Evolutionary conservation across 2,888 invertebrate genomes (phyloP).

Genomic region (Hipparchia sbordonii): DNA sequence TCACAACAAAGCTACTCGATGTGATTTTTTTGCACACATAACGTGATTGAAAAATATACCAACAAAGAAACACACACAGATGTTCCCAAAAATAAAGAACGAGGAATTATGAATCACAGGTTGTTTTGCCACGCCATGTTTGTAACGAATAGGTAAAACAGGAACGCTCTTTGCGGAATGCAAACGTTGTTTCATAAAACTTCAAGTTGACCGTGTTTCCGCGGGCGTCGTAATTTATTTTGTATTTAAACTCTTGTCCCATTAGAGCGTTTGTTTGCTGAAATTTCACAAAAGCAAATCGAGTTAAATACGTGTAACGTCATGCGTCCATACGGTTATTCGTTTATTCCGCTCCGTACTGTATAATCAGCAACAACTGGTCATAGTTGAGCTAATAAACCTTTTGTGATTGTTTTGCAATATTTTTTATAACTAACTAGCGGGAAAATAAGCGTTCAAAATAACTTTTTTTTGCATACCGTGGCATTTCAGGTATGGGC

Average conservation of each 20-base stretch:
- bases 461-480: no score
- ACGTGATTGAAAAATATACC: no score
- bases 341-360: slow-evolving; percentile 69
- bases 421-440: not conserved
- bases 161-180: slow-evolving; percentile 5
- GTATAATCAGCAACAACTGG: slow-evolving; percentile 46
- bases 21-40: no score
- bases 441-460: no score
- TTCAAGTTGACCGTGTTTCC: slow-evolving; percentile 38
- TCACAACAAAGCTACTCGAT: no score
- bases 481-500: not conserved
- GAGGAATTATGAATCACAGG: not conserved
- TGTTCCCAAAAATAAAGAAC: no score
- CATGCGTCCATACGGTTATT: slow-evolving; percentile 62
- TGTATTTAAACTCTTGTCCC: slow-evolving; percentile 70
- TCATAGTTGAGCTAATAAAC: not conserved
- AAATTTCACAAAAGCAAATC: slow-evolving; percentile 74
- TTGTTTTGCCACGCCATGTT: slow-evolving; percentile 27
- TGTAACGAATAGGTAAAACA: slow-evolving; percentile 21
- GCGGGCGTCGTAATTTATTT: slow-evolving; percentile 58
- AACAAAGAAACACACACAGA: no score
- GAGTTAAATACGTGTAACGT: slow-evolving; percentile 70
- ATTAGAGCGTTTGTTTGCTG: slow-evolving; percentile 66
- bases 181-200: slow-evolving; percentile 40
- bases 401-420: not conserved